Percentiles rank a stretch among this genome's conserved stretches.
phyloP scores from a whole-genome alignment of 2,797 vertebrate genomes.

The Labroides dimidiatus region DNA sequence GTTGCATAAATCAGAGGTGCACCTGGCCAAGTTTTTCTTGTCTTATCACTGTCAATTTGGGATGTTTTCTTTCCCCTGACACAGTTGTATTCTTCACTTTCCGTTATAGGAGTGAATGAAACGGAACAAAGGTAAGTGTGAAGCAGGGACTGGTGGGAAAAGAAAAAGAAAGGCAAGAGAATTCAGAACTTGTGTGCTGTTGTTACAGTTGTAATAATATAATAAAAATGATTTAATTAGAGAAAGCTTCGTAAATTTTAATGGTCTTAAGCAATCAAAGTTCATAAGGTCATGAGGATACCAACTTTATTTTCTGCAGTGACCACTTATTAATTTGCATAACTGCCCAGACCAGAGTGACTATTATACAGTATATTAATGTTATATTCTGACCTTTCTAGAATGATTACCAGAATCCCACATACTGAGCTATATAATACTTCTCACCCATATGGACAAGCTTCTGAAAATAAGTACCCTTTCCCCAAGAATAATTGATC shows the following conservation, averaged over 20 bases:
- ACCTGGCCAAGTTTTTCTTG: no score
- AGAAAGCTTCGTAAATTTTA: no score
- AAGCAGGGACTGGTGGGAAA: not conserved
- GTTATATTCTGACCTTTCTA: not conserved
- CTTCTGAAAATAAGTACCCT: not conserved
- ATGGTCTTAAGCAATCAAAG: no score
- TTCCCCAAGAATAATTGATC: not conserved
- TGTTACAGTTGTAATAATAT: no score
- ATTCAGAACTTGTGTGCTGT: no score
- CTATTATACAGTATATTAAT: not conserved
- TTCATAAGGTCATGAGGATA: no score
- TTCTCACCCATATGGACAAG: not conserved
- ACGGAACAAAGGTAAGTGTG: conserved; percentile 6
- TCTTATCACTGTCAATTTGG: no score
- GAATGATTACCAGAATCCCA: not conserved
- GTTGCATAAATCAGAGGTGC: no score
- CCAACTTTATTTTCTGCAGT: not conserved
- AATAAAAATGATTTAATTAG: no score
- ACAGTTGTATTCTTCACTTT: no score
- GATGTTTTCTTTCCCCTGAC: no score
- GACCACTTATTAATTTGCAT: not conserved
- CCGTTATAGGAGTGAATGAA: not conserved
- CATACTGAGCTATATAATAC: not conserved
- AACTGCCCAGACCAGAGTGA: not conserved
- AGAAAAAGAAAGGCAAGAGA: no score